Percentiles rank a stretch among this genome's conserved stretches.
Conservation (phyloP, 1,140 invertebrate species). For the Drosophila fuyamai region DNA sequence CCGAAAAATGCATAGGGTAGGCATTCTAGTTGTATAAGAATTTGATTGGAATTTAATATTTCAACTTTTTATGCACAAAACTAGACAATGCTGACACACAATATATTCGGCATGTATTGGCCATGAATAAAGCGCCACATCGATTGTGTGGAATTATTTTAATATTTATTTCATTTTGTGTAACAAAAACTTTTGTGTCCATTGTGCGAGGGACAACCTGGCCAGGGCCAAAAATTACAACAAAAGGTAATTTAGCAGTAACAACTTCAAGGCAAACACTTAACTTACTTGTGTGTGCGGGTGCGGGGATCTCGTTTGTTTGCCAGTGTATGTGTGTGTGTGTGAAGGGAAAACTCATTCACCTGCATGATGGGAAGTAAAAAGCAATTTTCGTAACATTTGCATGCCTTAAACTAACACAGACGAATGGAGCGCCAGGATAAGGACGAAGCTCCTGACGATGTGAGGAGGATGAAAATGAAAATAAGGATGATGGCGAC, state of each 20-base stretch:
- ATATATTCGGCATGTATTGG: neutral
- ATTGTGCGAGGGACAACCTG: conserved; percentile 20
- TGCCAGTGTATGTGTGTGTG: conserved; percentile 26
- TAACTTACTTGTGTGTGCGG: conserved; percentile 57
- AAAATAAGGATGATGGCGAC: conserved; percentile 15
- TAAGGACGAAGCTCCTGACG: conserved; percentile 34
- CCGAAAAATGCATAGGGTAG: neutral
- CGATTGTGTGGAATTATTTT: neutral
- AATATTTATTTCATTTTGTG: conserved; percentile 7
- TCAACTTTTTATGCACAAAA: neutral
- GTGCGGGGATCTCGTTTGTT: conserved; percentile 2
- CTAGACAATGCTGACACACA: neutral
- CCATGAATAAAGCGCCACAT: neutral
- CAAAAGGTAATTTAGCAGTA: conserved; percentile 78
- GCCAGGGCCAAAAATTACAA: conserved; percentile 55
- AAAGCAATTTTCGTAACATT: conserved; percentile 83
- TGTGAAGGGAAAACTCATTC: conserved; percentile 55
- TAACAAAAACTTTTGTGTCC: conserved; percentile 9
- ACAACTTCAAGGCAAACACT: conserved; percentile 76
- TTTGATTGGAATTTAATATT: conserved; percentile 11
- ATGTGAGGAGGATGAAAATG: conserved; percentile 17
- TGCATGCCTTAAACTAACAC: conserved; percentile 79
- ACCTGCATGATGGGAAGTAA: conserved; percentile 73
- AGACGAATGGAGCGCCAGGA: conserved; percentile 43
- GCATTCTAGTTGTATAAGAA: neutral